Conservation (phyloP, 2,113 vertebrate species). For the Anser cygnoides region DNA sequence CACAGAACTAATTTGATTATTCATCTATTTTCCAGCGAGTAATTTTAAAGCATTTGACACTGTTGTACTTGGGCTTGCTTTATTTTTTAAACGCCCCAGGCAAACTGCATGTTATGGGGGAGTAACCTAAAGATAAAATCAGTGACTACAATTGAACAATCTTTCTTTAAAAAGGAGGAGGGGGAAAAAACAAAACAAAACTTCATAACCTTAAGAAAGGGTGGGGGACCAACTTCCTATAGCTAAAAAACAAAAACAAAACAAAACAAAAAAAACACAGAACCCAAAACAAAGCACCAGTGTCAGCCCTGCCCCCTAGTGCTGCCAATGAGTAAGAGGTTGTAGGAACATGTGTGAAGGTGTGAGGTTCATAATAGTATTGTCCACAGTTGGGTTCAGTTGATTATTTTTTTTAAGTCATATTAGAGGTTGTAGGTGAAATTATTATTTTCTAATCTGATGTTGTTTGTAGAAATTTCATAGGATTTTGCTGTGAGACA, state of each 20-base stretch:
- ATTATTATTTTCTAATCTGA: accelerated
- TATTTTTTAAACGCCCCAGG: not conserved
- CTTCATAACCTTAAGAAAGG: not conserved
- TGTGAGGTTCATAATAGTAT: accelerated
- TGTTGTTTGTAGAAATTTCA: not conserved
- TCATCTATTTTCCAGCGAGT: not conserved
- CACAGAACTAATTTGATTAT: not conserved
- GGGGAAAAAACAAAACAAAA: not conserved
- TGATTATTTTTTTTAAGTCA: not conserved
- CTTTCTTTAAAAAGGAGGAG: not conserved
- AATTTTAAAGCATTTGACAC: not conserved
- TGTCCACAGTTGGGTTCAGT: not conserved
- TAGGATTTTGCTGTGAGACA: not conserved
- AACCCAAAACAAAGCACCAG: accelerated
- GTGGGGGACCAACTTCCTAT: not conserved
- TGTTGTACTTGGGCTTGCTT: no score
- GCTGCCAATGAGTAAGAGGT: not conserved
- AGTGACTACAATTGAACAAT: accelerated
- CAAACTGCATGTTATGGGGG: not conserved
- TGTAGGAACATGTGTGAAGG: not conserved
- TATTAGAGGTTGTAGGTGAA: not conserved
- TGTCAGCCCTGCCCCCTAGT: constrained; percentile 49
- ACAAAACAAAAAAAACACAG: no score
- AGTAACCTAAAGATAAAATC: not conserved
- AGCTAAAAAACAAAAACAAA: not conserved